Evolutionary conservation across 2,797 vertebrate species (phyloP).

Genomic region (Anguilla pacifica): DNA sequence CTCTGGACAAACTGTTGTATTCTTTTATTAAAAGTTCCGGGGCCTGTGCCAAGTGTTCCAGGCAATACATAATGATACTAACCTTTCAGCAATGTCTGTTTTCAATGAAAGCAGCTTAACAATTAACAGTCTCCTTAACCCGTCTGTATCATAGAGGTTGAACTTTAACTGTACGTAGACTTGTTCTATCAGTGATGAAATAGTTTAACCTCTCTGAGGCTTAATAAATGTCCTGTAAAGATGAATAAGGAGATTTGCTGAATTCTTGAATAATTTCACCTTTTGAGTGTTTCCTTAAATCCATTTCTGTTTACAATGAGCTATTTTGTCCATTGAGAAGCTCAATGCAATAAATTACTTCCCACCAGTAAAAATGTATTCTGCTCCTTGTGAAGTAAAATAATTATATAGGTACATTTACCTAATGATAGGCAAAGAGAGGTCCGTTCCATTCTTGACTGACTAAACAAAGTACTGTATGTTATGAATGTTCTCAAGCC

Average conservation of each 20-base stretch:
- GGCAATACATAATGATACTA: constrained; percentile 10
- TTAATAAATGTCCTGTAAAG: constrained; percentile 32
- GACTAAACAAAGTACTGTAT: background rate
- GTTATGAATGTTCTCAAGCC: background rate
- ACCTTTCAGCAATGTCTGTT: constrained; percentile 23
- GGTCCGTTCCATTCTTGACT: background rate
- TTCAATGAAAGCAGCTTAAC: constrained; percentile 37
- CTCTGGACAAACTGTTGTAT: constrained; percentile 26
- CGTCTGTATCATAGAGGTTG: constrained; percentile 27
- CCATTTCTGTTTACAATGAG: constrained; percentile 10
- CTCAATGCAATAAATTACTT: background rate
- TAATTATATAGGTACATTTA: background rate
- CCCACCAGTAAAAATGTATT: constrained; percentile 31
- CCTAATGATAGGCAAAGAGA: background rate
- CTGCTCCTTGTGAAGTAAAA: background rate
- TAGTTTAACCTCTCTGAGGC: background rate
- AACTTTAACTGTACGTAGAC: constrained; percentile 42
- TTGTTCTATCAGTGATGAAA: constrained; percentile 16
- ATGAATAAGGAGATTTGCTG: constrained; percentile 39
- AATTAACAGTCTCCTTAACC: constrained; percentile 36
- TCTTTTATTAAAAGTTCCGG: constrained; percentile 2
- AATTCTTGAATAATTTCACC: constrained; percentile 40
- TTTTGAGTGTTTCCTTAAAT: constrained; percentile 28
- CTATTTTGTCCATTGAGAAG: background rate
- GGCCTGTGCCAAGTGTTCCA: constrained; percentile 16